A percentile compares a stretch with the other conserved stretches of the same genome.
Evolutionary conservation across 2,888 invertebrate species (phyloP).

Genomic region (Cheilosia vulpina): DNA sequence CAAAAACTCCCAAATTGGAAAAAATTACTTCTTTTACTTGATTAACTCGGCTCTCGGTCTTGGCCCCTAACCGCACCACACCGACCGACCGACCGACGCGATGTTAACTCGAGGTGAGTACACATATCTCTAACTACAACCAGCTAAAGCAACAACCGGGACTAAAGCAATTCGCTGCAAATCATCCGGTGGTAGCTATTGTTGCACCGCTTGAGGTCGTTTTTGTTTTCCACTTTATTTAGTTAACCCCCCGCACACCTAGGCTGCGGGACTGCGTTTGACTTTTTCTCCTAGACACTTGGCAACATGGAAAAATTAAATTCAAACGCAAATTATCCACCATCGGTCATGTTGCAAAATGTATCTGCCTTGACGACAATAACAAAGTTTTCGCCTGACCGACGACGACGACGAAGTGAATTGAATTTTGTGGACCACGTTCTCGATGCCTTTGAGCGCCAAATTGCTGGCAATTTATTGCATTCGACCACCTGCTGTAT

Average conservation of each 20-base stretch:
- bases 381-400: slow-evolving; percentile 14
- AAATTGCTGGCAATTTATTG: slow-evolving; percentile 62
- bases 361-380: slow-evolving; percentile 39
- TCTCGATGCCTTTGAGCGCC: slow-evolving; percentile 38
- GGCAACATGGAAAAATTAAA: slow-evolving; percentile 15
- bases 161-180: slow-evolving; percentile 45
- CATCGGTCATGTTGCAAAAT: slow-evolving; percentile 52
- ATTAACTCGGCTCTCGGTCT: slow-evolving; percentile 50
- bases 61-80: slow-evolving; percentile 28
- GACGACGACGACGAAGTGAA: slow-evolving; percentile 10
- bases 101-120: slow-evolving; percentile 50
- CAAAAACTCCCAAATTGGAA: slow-evolving; percentile 15
- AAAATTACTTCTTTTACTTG: slow-evolving; percentile 63
- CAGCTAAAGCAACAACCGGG: no score
- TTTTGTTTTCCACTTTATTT: slow-evolving; percentile 3
- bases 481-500: slow-evolving; percentile 63
- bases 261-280: neutral
- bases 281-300: neutral
- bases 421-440: slow-evolving; percentile 13
- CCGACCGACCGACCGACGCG: slow-evolving; percentile 10
- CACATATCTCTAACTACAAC: neutral
- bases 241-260: neutral
- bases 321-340: slow-evolving; percentile 37
- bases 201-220: slow-evolving; percentile 66
- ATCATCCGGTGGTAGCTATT: slow-evolving; percentile 34